Evolutionary conservation across 1,140 invertebrate genomes (phyloP), one percentile per base, ranked within the genome.

Genomic region (Mya arenaria): DNA sequence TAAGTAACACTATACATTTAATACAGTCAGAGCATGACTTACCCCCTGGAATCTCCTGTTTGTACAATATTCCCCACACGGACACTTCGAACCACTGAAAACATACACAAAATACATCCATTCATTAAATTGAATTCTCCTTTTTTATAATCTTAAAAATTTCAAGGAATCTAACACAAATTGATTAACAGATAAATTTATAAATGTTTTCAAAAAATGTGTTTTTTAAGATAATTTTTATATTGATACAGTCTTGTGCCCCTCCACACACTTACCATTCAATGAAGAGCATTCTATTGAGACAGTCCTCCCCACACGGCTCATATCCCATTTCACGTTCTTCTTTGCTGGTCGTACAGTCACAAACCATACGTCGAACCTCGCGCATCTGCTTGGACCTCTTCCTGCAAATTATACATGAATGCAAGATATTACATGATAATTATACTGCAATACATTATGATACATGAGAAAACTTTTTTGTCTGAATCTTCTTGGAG

Each of bases 221-320:
- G n/a, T n/a, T n/a, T n/a, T n/a, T n/a, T n/a, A n/a, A n/a, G n/a
- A n/a, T n/a, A n/a, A n/a, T n/a, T n/a, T n/a, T n/a, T n/a, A n/a
- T n/a, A n/a, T n/a, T n/a, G n/a, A n/a, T n/a, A n/a, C n/a, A n/a
- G n/a, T n/a, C n/a, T n/a, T n/a, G n/a, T n/a, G n/a, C n/a, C n/a
- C n/a, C n/a, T n/a, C n/a, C n/a, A n/a, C 98, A 15, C 34, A 87
- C 91, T 94, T 94, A 97, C 97, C 98, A 99, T 95, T 99, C 98
- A 91, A 99, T 99, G 96, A 99, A 97, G 5, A 99, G 95, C 91
- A 99, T 95, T 91, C 98, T 95, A 94, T 99, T 99, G 5, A 99
- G 94, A 94, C 98, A 99, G 92, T 99, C 97, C 90, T 98, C 97
- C 0, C 97, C 97, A 94, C 98, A 99, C 39, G 97, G 97, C 34